phyloP scores from a whole-genome alignment of 2,797 vertebrate genomes.

The Acestrorhynchus altus region DNA sequence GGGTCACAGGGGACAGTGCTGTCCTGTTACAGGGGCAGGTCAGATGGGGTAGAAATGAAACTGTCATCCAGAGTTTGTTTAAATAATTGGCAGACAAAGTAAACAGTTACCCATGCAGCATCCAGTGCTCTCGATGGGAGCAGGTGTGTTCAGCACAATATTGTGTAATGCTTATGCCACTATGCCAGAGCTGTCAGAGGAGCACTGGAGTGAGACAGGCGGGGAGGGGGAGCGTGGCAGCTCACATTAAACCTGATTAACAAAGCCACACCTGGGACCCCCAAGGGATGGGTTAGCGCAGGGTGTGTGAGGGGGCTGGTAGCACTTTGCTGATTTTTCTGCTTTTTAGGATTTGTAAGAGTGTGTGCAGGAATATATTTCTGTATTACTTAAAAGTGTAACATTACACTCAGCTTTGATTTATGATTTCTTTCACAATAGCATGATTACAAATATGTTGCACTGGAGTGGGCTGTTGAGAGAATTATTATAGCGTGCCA shows the following conservation, averaged over 20 bases:
- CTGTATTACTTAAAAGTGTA: neutral
- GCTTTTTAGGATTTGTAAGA: constrained; percentile 1
- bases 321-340: neutral
- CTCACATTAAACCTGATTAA: constrained; percentile 75
- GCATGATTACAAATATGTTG: too few relatives aligned
- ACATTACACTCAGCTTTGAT: neutral
- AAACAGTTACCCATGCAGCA: constrained; percentile 61
- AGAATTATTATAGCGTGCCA: too few relatives aligned
- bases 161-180: constrained; percentile 64
- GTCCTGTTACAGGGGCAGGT: constrained; percentile 44
- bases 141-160: constrained; percentile 87
- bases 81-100: constrained; percentile 73
- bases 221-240: constrained; percentile 12
- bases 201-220: constrained; percentile 79
- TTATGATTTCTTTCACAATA: neutral
- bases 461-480: too few relatives aligned
- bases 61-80: constrained; percentile 71
- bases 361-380: neutral
- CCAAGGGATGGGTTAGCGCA: neutral
- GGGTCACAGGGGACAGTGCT: constrained; percentile 46
- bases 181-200: constrained; percentile 77
- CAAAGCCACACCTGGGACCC: constrained; percentile 69
- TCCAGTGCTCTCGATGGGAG: constrained; percentile 71
- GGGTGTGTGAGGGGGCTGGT: constrained; percentile 2
- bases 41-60: constrained; percentile 64